Evolutionary conservation across 2,797 vertebrate genomes (phyloP).

Genomic region (Sebastes minor): DNA sequence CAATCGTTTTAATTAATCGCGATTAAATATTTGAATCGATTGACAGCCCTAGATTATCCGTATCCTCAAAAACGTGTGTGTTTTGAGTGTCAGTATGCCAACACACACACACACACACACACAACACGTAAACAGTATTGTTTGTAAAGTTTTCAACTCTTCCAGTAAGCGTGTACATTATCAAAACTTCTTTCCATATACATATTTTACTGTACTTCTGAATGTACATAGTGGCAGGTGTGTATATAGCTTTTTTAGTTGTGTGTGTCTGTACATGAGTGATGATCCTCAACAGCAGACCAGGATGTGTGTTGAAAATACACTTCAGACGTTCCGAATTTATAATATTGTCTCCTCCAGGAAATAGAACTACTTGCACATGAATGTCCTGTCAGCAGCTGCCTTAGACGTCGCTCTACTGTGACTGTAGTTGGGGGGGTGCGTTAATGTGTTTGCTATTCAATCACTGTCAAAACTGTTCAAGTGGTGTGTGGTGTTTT

Average conservation of each 20-base stretch:
- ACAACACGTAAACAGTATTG: conserved; percentile 4
- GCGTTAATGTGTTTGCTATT: neutral
- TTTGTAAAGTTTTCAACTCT: neutral
- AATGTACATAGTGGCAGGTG: conserved; percentile 13
- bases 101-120: neutral
- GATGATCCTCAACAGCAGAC: conserved; percentile 21
- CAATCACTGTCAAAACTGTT: conserved; percentile 16
- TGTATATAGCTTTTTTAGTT: neutral
- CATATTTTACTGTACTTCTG: conserved; percentile 13
- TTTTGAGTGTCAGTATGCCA: neutral
- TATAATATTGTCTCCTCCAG: neutral
- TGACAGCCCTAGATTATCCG: too few relatives aligned
- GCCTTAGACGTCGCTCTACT: neutral
- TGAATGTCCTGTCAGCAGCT: conserved; percentile 33
- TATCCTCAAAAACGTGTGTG: neutral
- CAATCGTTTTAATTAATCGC: too few relatives aligned
- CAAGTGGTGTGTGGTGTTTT: neutral
- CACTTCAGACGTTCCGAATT: conserved; percentile 29
- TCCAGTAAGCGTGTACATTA: neutral
- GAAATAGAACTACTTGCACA: conserved; percentile 38
- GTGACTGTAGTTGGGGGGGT: neutral
- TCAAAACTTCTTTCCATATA: neutral
- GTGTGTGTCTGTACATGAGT: neutral
- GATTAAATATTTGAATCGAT: too few relatives aligned
- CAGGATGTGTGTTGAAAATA: conserved; percentile 22